Percentiles rank a stretch among this genome's conserved stretches.
Evolutionary conservation across 35 echinoderm and acorn worm genomes (phyloP).

Genomic region (Chiridota heheva): DNA sequence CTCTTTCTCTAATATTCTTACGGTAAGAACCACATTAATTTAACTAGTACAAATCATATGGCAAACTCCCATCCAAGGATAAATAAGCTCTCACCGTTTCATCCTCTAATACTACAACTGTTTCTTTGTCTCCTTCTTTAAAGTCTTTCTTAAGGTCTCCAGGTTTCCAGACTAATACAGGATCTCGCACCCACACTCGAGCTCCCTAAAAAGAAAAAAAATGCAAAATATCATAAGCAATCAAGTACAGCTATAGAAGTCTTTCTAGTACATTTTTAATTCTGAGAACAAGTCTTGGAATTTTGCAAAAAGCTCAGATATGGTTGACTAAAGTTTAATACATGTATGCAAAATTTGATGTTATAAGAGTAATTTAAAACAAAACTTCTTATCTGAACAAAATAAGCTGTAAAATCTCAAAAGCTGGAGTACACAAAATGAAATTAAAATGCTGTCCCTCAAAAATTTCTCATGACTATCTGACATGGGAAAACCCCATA

Average conservation of each 20-base stretch:
- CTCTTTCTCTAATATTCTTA: too few species aligned
- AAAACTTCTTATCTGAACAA: background rate
- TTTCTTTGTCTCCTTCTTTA: conserved; percentile 69
- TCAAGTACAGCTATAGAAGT: background rate
- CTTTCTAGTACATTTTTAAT: background rate
- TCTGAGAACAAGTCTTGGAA: background rate
- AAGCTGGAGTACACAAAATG: too few species aligned
- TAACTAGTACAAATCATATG: background rate
- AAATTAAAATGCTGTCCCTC: too few species aligned
- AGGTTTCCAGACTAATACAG: conserved; percentile 86
- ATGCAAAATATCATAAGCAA: background rate
- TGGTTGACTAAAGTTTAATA: background rate
- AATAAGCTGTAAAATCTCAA: too few species aligned
- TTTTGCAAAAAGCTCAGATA: background rate
- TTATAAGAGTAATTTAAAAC: background rate
- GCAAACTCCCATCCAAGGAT: background rate
- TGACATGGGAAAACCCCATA: too few species aligned
- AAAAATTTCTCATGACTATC: too few species aligned
- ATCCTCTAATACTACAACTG: conserved; percentile 57
- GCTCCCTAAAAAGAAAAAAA: conserved; percentile 65
- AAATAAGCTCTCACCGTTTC: background rate
- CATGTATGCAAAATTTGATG: too few species aligned
- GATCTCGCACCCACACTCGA: conserved; percentile 96
- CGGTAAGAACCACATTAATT: background rate
- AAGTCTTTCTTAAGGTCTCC: conserved; percentile 74